phyloP scores from a whole-genome alignment of 2,797 vertebrate genomes.

The Sebastes itinus region DNA sequence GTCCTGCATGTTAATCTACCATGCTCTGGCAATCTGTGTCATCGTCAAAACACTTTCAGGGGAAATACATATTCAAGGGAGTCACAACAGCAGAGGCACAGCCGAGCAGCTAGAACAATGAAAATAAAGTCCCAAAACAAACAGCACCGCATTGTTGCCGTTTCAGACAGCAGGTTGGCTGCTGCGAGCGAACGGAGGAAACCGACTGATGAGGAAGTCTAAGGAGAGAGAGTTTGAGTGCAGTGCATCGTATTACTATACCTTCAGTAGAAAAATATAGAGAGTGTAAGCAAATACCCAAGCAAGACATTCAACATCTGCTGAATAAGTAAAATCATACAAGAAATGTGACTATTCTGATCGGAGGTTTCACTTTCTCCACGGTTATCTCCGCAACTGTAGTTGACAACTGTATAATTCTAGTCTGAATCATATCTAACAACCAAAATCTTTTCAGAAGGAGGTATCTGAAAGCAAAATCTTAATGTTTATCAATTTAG shows the following conservation, averaged over 20 bases:
- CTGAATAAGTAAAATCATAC: not conserved
- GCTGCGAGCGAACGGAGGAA: constrained; percentile 34
- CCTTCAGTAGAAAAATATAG: constrained; percentile 13
- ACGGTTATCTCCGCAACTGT: too few relatives aligned
- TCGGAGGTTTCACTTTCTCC: too few relatives aligned
- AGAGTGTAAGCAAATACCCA: constrained; percentile 11
- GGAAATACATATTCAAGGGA: constrained; percentile 76
- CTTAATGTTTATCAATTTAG: too few relatives aligned
- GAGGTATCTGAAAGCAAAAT: too few relatives aligned
- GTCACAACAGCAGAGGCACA: constrained; percentile 41
- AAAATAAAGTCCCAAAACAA: constrained; percentile 57
- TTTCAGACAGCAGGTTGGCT: constrained; percentile 41
- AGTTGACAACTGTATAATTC: too few relatives aligned
- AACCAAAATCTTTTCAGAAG: too few relatives aligned
- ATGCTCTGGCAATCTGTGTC: constrained; percentile 80
- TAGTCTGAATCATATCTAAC: too few relatives aligned
- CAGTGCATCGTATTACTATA: constrained; percentile 9
- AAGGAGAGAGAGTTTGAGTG: constrained; percentile 5
- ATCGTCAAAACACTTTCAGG: constrained; percentile 75
- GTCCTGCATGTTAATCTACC: constrained; percentile 83
- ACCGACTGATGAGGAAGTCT: constrained; percentile 22
- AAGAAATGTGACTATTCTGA: not conserved
- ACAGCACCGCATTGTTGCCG: constrained; percentile 33
- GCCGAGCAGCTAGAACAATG: constrained; percentile 55
- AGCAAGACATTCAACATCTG: not conserved